A percentile compares a stretch with the other conserved stretches of the same genome.
Conservation (phyloP, 2,113 vertebrate genomes). For the Ameiurus melas region DNA sequence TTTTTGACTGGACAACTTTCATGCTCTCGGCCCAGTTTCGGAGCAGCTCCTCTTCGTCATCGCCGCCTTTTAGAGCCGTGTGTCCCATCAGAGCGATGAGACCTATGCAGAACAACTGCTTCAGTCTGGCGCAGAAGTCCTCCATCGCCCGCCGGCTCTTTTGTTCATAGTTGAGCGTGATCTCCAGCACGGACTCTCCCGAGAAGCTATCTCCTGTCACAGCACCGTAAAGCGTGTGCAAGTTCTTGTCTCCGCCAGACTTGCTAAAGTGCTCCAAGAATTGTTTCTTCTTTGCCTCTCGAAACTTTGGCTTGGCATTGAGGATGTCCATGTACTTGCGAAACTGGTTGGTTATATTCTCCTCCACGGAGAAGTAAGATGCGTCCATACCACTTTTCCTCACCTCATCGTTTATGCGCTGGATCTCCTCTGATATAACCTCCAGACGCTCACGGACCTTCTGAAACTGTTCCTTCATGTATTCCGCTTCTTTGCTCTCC, state of each 20-base stretch:
- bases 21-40: slow-evolving; percentile 72
- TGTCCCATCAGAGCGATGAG: slow-evolving; percentile 74
- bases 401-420: slow-evolving; percentile 71
- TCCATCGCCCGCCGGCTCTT: slow-evolving; percentile 73
- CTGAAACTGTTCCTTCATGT: slow-evolving; percentile 78
- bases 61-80: slow-evolving; percentile 65
- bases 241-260: slow-evolving; percentile 73
- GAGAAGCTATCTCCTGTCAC: slow-evolving; percentile 72
- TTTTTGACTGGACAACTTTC: slow-evolving; percentile 69
- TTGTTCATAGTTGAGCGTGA: slow-evolving; percentile 74
- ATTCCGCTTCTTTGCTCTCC: slow-evolving; percentile 73
- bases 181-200: slow-evolving; percentile 72
- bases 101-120: slow-evolving; percentile 76
- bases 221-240: slow-evolving; percentile 67
- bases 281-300: slow-evolving; percentile 74
- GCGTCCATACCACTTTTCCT: slow-evolving; percentile 69
- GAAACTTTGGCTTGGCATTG: slow-evolving; percentile 73
- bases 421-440: slow-evolving; percentile 69
- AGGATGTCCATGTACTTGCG: slow-evolving; percentile 81
- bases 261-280: slow-evolving; percentile 74
- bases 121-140: slow-evolving; percentile 74
- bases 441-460: slow-evolving; percentile 74
- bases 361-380: slow-evolving; percentile 72
- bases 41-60: slow-evolving; percentile 68
- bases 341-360: slow-evolving; percentile 78